These are phyloP conservation scores for Epinotia brunnichana DNA, from an alignment of 2,888 invertebrate species.

Conservation along the genomic window DNA sequence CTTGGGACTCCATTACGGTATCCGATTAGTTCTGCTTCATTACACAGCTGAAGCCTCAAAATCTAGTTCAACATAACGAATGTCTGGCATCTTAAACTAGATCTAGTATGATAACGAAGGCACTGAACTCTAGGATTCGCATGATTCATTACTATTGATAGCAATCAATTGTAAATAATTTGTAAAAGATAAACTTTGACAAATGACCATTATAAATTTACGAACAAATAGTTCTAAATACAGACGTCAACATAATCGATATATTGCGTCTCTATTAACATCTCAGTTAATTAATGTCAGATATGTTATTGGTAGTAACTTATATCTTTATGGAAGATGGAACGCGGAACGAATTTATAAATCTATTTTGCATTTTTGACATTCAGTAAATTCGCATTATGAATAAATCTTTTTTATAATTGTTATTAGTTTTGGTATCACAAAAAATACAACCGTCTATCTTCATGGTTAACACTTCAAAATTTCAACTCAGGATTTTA, in stretches of 20 bases:
- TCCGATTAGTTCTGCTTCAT: constrained; percentile 49
- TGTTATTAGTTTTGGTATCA: not conserved
- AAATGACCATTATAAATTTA: not conserved
- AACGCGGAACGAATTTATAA: constrained; percentile 33
- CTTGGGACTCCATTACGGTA: constrained; percentile 46
- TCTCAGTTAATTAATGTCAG: constrained; percentile 22
- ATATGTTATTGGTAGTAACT: constrained; percentile 11
- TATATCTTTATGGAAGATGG: constrained; percentile 11
- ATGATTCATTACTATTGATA: constrained; percentile 21
- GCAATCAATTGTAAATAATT: constrained; percentile 9
- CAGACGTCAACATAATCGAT: constrained; percentile 4
- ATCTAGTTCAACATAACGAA: constrained; percentile 21
- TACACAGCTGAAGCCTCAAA: constrained; percentile 32
- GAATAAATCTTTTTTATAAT: constrained; percentile 1
- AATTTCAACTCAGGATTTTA: not conserved
- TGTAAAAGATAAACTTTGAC: constrained; percentile 6
- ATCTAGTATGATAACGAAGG: constrained; percentile 35
- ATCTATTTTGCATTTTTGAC: constrained; percentile 14
- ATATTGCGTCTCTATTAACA: constrained; percentile 11
- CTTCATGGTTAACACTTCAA: not conserved
- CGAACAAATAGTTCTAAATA: constrained; percentile 11
- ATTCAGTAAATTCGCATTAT: constrained; percentile 1
- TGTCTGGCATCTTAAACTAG: constrained; percentile 21
- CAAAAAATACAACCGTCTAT: not conserved
- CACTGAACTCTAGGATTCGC: constrained; percentile 18